These are phyloP conservation scores for Bombus sylvicola DNA, from an alignment of 1,140 invertebrate genomes.

Conservation along the genomic window DNA sequence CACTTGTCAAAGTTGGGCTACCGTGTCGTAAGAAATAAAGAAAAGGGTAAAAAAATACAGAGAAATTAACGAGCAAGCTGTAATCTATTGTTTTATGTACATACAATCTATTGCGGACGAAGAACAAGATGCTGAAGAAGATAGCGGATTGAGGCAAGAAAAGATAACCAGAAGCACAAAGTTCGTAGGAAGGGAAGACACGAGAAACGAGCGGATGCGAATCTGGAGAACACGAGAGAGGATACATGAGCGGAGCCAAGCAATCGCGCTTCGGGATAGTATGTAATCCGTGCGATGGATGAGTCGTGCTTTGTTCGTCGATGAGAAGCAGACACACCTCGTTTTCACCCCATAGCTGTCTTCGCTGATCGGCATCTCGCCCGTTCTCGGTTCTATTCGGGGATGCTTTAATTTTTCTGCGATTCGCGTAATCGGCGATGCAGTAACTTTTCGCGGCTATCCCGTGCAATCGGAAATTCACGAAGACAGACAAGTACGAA, in stretches of 20 bases:
- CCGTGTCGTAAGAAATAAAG: not conserved
- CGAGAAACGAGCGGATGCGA: conserved; percentile 5
- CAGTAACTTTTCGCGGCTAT: not conserved
- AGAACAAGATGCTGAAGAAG: not conserved
- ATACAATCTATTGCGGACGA: not conserved
- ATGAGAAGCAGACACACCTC: conserved; percentile 47
- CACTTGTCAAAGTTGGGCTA: not conserved
- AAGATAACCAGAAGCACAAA: conserved; percentile 16
- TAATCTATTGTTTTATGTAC: not conserved
- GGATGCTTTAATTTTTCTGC: conserved; percentile 47
- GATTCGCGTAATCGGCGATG: not conserved
- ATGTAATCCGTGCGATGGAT: conserved; percentile 46
- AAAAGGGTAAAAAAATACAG: not conserved
- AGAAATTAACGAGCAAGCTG: conserved; percentile 5
- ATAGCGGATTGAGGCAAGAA: too few species aligned
- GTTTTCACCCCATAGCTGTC: conserved; percentile 22
- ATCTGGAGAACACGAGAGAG: conserved; percentile 19
- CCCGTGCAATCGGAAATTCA: too few species aligned
- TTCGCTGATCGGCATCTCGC: not conserved
- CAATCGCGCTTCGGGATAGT: conserved; percentile 55
- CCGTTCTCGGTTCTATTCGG: not conserved
- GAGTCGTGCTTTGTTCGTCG: conserved; percentile 58
- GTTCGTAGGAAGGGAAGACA: not conserved
- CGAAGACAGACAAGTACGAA: too few species aligned
- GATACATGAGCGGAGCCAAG: conserved; percentile 50